Evolutionary conservation across 2,113 vertebrate genomes (phyloP), one percentile per base, ranked within the genome.

Genomic region (human): DNA sequence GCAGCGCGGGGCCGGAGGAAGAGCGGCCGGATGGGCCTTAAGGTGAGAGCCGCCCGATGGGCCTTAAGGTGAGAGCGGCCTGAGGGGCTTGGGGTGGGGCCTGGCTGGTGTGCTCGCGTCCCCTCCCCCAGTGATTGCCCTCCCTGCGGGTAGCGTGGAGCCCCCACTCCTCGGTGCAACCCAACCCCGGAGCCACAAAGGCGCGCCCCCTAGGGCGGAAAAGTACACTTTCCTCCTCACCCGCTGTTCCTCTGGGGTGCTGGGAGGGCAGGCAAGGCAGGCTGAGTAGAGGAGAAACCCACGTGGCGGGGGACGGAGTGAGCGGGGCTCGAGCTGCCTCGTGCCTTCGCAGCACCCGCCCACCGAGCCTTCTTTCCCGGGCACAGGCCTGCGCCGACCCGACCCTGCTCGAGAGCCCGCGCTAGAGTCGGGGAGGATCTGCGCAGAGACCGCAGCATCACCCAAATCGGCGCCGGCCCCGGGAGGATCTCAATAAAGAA

Each of bases 311-410:
- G 32, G 66, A 35, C 32, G 16, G 16, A 18, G 32, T 38, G 25
- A 57, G 38, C 64, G 43, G 72, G 11, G 6, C 23, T 59, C 4
- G 11, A 59, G 50, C 38, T 14, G 59, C 55, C 82, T 16, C 2
- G 35, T 4, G 23, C 55, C 32, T 80, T 12, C n/a, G 75, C 32
- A n/a, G 30, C 75, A 11, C 55, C 66, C 2, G 2, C 82, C 88
- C 85, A 81, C 94, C 76, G 79, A 89, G 55, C 61, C 52, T 5
- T 0, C 23, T 93, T 89, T 95, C 68, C 68, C 1, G 0, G 43
- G 8, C 64, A 8, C 98, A 98, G 98, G 98, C 73, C 98, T 93
- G 93, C 98, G 98, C 97, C 98, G 98, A 99, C 40, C 85, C 16
- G 11, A 52, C 35, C n/a, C 3, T 2, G 11, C 35, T 17, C 8